A percentile compares a stretch with the other conserved stretches of the same genome.
Conservation (phyloP, 2,888 invertebrate genomes). For the Thalpophila matura region DNA sequence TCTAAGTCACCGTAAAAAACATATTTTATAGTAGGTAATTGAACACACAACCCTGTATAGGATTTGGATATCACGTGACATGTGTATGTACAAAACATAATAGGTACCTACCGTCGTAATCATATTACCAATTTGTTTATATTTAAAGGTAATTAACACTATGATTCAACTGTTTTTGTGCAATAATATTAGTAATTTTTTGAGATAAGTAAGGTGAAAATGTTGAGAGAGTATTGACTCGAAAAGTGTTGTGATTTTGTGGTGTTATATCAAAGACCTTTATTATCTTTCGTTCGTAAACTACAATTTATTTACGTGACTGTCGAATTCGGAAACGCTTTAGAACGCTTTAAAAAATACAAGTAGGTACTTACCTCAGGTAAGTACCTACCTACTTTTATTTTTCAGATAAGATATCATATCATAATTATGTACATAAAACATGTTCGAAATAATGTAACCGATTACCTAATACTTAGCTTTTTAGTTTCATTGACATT, state of each 20-base stretch:
- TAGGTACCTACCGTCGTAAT: slow-evolving; percentile 27
- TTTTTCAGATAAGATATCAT: no score
- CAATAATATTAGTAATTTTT: slow-evolving; percentile 30
- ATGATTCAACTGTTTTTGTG: slow-evolving; percentile 46
- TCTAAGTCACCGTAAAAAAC: neutral
- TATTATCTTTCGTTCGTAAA: slow-evolving; percentile 7
- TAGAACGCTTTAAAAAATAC: neutral
- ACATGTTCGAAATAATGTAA: no score
- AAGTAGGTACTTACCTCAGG: no score
- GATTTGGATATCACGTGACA: neutral
- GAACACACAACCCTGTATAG: neutral
- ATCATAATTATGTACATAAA: no score
- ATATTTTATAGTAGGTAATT: slow-evolving; percentile 1
- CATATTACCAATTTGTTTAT: slow-evolving; percentile 47
- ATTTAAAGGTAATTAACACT: slow-evolving; percentile 40
- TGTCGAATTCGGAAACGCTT: neutral
- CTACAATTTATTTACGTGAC: neutral
- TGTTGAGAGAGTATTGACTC: slow-evolving; percentile 55
- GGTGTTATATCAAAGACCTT: slow-evolving; percentile 23
- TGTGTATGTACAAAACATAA: neutral
- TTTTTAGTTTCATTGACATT: no score
- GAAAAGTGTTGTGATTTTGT: slow-evolving; percentile 19
- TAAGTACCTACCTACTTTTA: no score
- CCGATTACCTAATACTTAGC: no score
- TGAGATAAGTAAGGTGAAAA: slow-evolving; percentile 62